Evolutionary conservation across 2,888 invertebrate species (phyloP).

Genomic region (Drosophila emarginata): DNA sequence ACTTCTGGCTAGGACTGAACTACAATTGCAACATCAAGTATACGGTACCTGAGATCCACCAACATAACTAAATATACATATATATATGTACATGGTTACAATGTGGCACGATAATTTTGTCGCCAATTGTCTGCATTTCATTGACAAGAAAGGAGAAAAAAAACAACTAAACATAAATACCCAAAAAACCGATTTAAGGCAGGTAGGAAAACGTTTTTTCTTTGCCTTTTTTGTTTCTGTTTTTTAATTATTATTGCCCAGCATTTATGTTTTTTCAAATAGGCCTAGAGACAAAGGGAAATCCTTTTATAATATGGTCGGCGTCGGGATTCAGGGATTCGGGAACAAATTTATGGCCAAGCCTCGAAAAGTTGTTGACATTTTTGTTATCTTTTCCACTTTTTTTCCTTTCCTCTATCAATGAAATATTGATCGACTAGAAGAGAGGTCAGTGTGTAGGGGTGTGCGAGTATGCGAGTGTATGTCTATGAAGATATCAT

Average conservation of each 20-base stretch:
- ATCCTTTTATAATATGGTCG: conserved; percentile 73
- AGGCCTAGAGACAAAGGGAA: conserved; percentile 57
- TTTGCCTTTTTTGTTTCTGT: conserved; percentile 22
- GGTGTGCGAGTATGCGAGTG: conserved; percentile 5
- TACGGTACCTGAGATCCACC: conserved; percentile 24
- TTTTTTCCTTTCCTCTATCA: conserved; percentile 51
- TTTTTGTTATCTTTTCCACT: conserved; percentile 68
- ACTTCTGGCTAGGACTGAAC: not conserved
- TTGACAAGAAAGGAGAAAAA: conserved; percentile 43
- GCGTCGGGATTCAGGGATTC: conserved; percentile 10
- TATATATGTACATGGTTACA: conserved; percentile 30
- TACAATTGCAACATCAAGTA: not conserved
- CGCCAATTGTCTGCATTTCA: conserved; percentile 76
- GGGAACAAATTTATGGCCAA: conserved; percentile 73
- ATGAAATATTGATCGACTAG: conserved; percentile 69
- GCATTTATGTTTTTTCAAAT: conserved; percentile 44
- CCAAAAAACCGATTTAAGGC: conserved; percentile 37
- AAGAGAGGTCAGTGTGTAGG: not conserved
- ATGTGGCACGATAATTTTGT: conserved; percentile 64
- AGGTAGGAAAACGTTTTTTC: conserved; percentile 51
- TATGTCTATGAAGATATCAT: conserved; percentile 69
- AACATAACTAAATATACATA: conserved; percentile 29
- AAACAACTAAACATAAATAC: not conserved
- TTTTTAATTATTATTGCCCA: conserved; percentile 74
- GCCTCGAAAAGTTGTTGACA: conserved; percentile 74